These are phyloP conservation scores for Drosophila borealis DNA, from an alignment of 2,888 invertebrate species.

Conservation along the genomic window DNA sequence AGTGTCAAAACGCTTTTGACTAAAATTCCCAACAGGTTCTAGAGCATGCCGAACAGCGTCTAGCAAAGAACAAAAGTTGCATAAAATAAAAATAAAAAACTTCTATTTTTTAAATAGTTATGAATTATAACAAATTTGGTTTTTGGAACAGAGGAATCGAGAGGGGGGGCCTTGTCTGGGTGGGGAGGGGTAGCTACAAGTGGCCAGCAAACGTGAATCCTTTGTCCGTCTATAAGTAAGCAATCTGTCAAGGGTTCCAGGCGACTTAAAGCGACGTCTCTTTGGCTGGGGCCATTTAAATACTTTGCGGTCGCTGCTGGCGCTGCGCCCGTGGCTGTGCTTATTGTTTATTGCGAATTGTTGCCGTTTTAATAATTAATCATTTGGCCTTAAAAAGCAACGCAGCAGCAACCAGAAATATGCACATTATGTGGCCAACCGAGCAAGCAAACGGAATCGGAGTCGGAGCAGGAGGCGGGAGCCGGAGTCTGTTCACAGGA, in stretches of 20 bases:
- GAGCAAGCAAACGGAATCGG: constrained; percentile 18
- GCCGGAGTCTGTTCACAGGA: constrained; percentile 20
- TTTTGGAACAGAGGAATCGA: no score
- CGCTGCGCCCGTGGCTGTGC: constrained; percentile 6
- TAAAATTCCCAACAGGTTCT: not conserved
- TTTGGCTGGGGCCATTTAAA: constrained; percentile 54
- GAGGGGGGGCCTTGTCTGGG: no score
- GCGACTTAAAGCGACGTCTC: not conserved
- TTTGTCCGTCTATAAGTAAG: not conserved
- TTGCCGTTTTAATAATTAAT: constrained; percentile 75
- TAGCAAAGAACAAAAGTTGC: no score
- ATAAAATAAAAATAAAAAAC: no score
- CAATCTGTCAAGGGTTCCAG: constrained; percentile 19
- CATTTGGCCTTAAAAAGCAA: constrained; percentile 64
- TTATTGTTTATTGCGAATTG: constrained; percentile 30
- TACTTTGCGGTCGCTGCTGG: constrained; percentile 54
- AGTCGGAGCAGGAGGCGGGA: constrained; percentile 5
- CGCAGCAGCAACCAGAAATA: constrained; percentile 46
- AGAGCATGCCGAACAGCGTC: no score
- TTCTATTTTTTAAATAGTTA: no score
- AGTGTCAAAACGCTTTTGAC: not conserved
- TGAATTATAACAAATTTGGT: no score
- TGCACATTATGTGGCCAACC: constrained; percentile 60
- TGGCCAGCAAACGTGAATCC: not conserved
- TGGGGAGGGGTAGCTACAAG: not conserved